Percentiles rank a stretch among this genome's conserved stretches.
Conservation (phyloP, 2,888 invertebrate genomes). For the Eledona agricola region DNA sequence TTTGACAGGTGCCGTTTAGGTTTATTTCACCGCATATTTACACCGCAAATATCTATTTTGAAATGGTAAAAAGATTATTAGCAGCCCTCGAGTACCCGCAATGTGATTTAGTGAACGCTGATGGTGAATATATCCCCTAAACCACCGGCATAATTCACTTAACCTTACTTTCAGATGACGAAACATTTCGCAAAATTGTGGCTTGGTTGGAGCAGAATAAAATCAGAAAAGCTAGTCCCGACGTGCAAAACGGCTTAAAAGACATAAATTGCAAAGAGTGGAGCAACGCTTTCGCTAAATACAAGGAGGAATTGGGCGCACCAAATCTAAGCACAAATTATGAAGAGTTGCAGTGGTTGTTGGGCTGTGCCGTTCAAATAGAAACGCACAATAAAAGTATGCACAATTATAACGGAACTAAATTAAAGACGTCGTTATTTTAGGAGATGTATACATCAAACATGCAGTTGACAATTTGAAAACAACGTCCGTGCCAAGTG, state of each 20-base stretch:
- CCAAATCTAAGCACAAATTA: constrained; percentile 69
- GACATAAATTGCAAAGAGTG: constrained; percentile 74
- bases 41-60: constrained; percentile 4
- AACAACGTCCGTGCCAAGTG: constrained; percentile 71
- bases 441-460: constrained; percentile 75
- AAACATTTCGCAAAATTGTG: constrained; percentile 80
- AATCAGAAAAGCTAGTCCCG: constrained; percentile 86
- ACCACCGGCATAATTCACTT: too few relatives aligned
- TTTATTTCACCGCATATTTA: constrained; percentile 1
- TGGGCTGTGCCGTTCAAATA: constrained; percentile 83
- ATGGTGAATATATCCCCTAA: constrained; percentile 68
- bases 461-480: constrained; percentile 72
- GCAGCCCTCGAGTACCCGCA: constrained; percentile 81
- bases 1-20: too few relatives aligned
- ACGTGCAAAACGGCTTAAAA: constrained; percentile 79
- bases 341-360: constrained; percentile 85
- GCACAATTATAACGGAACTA: too few relatives aligned
- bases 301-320: constrained; percentile 79
- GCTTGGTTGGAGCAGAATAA: constrained; percentile 95
- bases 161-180: constrained; percentile 81
- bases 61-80: constrained; percentile 81
- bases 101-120: constrained; percentile 74
- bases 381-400: constrained; percentile 85
- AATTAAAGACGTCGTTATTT: constrained; percentile 55
- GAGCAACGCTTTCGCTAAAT: constrained; percentile 76